Evolutionary conservation across 2,888 invertebrate genomes (phyloP).

Genomic region (Drosophila diplacantha): DNA sequence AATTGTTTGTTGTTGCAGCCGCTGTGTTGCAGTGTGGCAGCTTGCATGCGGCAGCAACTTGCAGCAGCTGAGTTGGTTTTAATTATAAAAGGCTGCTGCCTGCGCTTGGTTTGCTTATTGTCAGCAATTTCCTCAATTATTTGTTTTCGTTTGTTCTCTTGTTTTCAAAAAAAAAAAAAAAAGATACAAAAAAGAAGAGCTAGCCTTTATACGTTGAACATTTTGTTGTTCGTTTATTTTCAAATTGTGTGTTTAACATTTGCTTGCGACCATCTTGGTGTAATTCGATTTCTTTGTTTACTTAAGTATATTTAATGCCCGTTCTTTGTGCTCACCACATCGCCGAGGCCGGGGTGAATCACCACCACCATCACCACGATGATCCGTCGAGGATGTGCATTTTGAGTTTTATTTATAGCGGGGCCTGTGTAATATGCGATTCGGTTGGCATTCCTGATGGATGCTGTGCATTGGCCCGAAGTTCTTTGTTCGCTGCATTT

Average conservation of each 20-base stretch:
- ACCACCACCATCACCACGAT: conserved; percentile 25
- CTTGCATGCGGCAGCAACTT: conserved; percentile 16
- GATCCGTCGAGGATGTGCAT: conserved; percentile 28
- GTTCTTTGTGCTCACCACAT: conserved; percentile 27
- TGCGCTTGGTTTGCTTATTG: conserved; percentile 41
- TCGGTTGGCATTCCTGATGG: conserved; percentile 46
- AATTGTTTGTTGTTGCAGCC: conserved; percentile 64
- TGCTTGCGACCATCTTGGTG: conserved; percentile 39
- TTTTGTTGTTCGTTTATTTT: conserved; percentile 57
- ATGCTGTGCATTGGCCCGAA: conserved; percentile 26
- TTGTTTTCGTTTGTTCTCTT: conserved; percentile 48
- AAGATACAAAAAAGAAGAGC: neutral
- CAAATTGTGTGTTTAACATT: conserved; percentile 61
- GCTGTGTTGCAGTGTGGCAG: conserved; percentile 49
- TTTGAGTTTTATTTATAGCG: conserved; percentile 54
- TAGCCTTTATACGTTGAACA: conserved; percentile 29
- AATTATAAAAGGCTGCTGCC: conserved; percentile 42
- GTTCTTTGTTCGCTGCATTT: conserved; percentile 35
- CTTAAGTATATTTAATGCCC: conserved; percentile 43
- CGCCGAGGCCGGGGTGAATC: conserved; percentile 23
- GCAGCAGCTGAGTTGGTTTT: conserved; percentile 35
- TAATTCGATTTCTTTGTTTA: conserved; percentile 50
- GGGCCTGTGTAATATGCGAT: conserved; percentile 21
- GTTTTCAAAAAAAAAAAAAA: conserved; percentile 25
- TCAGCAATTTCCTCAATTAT: conserved; percentile 61